A percentile compares a stretch with the other conserved stretches of the same genome.
These are phyloP conservation scores for Amblyopsis rosae DNA, from an alignment of 2,113 vertebrate species.

Conservation along the genomic window DNA sequence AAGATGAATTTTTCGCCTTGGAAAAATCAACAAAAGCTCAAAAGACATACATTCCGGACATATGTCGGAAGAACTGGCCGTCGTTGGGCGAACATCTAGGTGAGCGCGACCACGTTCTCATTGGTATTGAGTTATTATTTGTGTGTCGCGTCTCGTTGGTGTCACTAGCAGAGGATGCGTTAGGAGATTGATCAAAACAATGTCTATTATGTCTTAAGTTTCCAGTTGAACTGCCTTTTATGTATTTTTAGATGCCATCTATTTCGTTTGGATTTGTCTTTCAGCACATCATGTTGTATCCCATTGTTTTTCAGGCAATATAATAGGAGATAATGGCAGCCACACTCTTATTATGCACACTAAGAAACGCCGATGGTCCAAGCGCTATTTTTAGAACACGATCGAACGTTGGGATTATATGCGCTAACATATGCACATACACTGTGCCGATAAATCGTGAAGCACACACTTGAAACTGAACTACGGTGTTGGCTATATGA, in stretches of 20 bases:
- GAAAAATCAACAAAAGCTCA: too few relatives aligned
- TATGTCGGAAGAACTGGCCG: constrained; percentile 37
- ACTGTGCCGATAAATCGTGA: neutral
- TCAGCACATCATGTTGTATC: neutral
- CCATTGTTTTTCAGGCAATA: neutral
- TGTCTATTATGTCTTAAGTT: constrained; percentile 64
- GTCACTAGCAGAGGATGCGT: constrained; percentile 59
- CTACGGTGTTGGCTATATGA: too few relatives aligned
- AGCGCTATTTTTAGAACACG: constrained; percentile 68
- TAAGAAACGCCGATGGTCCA: constrained; percentile 60
- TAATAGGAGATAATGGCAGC: constrained; percentile 9
- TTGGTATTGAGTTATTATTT: too few relatives aligned
- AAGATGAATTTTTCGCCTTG: constrained; percentile 56
- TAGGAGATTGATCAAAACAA: constrained; percentile 62
- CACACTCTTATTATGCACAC: constrained; percentile 53
- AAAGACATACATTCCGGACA: constrained; percentile 37
- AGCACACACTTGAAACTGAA: neutral
- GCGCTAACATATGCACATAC: neutral
- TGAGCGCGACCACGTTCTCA: constrained; percentile 36
- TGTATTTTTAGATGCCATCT: neutral
- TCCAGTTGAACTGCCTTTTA: constrained; percentile 30
- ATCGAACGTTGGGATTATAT: constrained; percentile 31
- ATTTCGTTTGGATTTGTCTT: neutral
- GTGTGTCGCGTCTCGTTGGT: constrained; percentile 35
- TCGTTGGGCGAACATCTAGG: constrained; percentile 42